Percentiles rank a stretch among this genome's conserved stretches.
Conservation (phyloP, 2,797 vertebrate genomes). For the Hypotaenidia okinawae region DNA sequence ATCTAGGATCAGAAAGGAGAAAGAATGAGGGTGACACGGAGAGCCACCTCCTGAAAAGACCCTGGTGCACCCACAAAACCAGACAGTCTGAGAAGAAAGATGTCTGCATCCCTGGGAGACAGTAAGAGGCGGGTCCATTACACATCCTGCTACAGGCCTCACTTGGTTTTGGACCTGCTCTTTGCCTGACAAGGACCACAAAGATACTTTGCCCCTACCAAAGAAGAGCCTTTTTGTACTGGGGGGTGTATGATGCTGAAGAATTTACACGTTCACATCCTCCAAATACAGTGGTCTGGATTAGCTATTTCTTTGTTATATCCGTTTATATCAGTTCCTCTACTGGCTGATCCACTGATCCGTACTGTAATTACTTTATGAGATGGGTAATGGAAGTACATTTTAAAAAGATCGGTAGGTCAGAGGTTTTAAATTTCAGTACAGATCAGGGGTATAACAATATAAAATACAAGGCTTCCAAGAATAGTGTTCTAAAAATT, state of each 20-base stretch:
- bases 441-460: background rate
- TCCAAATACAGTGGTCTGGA: background rate
- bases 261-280: background rate
- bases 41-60: background rate
- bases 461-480: constrained; percentile 35
- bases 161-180: background rate
- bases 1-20: background rate
- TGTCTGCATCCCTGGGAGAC: background rate
- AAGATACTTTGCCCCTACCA: background rate
- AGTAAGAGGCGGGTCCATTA: background rate
- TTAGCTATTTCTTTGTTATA: background rate
- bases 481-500: constrained; percentile 3
- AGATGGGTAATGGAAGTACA: background rate
- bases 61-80: background rate
- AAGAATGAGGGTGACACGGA: background rate
- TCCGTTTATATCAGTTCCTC: background rate
- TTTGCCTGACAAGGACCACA: background rate
- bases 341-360: background rate
- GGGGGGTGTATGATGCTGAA: background rate
- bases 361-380: background rate
- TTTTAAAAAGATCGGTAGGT: background rate
- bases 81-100: background rate
- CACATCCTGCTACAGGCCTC: background rate
- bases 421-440: background rate
- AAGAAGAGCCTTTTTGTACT: background rate